Base-by-base conservation (phyloP, 1,140 invertebrate species). In the Drosophila lini region DNA sequence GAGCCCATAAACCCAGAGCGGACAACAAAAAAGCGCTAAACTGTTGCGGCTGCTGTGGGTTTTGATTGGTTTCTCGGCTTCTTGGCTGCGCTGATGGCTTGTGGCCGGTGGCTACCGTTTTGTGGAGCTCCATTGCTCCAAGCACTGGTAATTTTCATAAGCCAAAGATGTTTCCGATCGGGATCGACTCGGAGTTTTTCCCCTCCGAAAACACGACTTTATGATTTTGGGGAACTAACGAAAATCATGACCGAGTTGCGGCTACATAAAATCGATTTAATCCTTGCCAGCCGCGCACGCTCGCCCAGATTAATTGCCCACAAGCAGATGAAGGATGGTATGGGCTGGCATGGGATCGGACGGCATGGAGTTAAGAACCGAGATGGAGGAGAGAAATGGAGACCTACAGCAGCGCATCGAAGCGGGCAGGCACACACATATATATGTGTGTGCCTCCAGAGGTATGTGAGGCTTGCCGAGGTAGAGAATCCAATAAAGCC, bases 261-360 rank as follows among this genome's bases (percentile, higher is more conserved):
- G 82, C 73, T 74, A 81, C 70, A 85, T 73, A 76, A 85, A 90
- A 89, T 89, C 85, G 84, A 90, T 89, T 89, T 89, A 89, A 89
- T 89, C 85, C 84, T 89, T 68, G 60, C 80, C 73, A 77, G 73
- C 53, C 76, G 79, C 78, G 80, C 82, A 77, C 82, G 80, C 70
- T 78, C 78, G 44, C 63, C 55, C 83, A 86, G 84, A 86, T 86
- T 86, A 86, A 86, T 88, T 86, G 83, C 80, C 60, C 77, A 74
- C 61, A 73, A 76, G 69, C 77, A 68, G 55, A 48, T 63, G 44
- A 71, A 59, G 68, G 38, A 59, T 56, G 50, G 31, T 59, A 56
- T 41, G 40, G 55, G 16, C 10, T 25, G 22, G 42, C 32, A n/a
- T 57, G 25, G 45, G 58, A 13, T 53, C 9, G 56, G 36, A 55